Evolutionary conservation across 2,113 vertebrate species (phyloP), one percentile per base, ranked within the genome.

Genomic region (Cololabis saira): DNA sequence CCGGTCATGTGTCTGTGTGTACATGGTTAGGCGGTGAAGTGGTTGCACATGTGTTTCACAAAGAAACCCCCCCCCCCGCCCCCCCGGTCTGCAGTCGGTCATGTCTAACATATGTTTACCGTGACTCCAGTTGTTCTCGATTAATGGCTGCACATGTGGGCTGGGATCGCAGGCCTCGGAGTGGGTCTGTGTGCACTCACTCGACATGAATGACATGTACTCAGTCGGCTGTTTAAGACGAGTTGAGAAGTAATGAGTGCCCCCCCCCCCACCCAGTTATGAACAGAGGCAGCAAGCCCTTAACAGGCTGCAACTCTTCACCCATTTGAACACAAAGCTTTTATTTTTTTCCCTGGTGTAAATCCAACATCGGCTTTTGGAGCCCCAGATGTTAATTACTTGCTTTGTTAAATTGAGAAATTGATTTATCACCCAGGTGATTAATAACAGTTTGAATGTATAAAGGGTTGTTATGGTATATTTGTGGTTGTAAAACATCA

Each of bases 331-430:
- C 8, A 18, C n/a, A 17, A 18, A 2, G 5, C 43, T 37, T 37
- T 30, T 30, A 4, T 30, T 30, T 30, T 59, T 45, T 63, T 33
- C 37, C 24, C 17, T 40, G 47, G 42, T 56, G 30, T 53, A 22
- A 44, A 43, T 59, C 67, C 33, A 71, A 37, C 33, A 37, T 37
- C 6, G 6, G 33, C 10, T 9, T 11, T 9, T 18, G 17, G 15
- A 5, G 5, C 43, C 9, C 16, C 3, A 0, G 51, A 84, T 79
- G 74, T 63, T 78, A 76, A 82, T 84, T 85, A 80, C 78, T 87
- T 80, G 74, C 78, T 77, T 79, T 84, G 65, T 82, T 86, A 76
- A 83, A 71, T 45, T 74, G 61, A 61, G 71, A 76, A 85, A 85
- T 89, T 87, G 81, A 78, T 74, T 69, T 81, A 78, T 83, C 73